These are phyloP conservation scores for Monarcha castaneiventris DNA, from an alignment of 2,113 vertebrate genomes.

Conservation along the genomic window DNA sequence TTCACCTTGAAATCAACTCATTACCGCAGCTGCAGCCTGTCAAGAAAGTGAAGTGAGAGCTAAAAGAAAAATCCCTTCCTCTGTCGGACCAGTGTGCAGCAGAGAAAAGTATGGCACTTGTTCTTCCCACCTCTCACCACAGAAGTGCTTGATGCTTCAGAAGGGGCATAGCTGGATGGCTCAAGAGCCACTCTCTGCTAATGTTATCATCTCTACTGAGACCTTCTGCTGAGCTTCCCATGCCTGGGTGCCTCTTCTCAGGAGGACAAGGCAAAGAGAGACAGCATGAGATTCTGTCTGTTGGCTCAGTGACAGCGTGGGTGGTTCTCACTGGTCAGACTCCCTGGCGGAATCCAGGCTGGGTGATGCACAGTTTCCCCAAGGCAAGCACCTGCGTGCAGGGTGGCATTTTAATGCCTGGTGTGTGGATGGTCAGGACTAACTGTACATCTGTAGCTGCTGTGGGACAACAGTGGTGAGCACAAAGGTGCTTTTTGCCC, in stretches of 20 bases:
- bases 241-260: background rate
- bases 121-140: background rate
- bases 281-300: background rate
- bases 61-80: background rate
- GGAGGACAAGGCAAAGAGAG: background rate
- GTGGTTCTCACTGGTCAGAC: background rate
- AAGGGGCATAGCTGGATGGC: background rate
- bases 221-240: background rate
- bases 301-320: accelerated
- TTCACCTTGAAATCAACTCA: background rate
- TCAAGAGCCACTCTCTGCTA: background rate
- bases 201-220: background rate
- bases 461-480: background rate
- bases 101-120: background rate
- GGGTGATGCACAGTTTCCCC: background rate
- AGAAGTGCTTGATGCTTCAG: background rate
- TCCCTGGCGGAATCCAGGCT: background rate
- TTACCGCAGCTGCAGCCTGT: background rate
- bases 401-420: background rate
- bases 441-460: background rate
- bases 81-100: accelerated
- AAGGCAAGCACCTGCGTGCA: background rate
- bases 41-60: background rate
- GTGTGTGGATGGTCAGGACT: background rate
- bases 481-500: background rate